Percentiles rank a stretch among this genome's conserved stretches.
Conservation (phyloP, 2,113 vertebrate genomes). For the Enhydra lutris region DNA sequence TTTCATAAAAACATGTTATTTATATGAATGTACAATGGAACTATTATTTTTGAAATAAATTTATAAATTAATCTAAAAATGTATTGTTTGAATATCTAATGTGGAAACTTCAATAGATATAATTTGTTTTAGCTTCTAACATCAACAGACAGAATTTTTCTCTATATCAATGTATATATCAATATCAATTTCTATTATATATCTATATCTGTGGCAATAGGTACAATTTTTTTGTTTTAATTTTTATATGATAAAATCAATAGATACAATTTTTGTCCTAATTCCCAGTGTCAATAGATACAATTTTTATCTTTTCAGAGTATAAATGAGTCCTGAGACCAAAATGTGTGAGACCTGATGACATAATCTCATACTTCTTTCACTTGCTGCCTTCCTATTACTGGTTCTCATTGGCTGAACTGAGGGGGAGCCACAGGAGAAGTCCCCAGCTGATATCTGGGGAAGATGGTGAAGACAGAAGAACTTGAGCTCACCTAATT, state of each 20-base stretch:
- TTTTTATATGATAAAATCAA: background rate
- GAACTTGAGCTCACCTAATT: background rate
- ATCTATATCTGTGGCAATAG: background rate
- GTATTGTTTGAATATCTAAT: background rate
- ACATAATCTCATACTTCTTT: background rate
- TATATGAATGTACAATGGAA: background rate
- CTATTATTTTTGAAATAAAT: background rate
- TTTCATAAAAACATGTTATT: background rate
- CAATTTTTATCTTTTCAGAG: background rate
- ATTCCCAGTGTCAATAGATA: background rate
- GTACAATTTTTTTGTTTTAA: background rate
- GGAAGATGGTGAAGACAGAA: background rate
- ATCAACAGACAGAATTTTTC: background rate
- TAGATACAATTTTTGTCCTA: background rate
- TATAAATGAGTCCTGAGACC: background rate
- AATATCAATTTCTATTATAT: background rate
- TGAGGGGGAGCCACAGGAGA: background rate
- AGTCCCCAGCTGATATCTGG: background rate
- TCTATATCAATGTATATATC: background rate
- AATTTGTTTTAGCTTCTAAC: background rate
- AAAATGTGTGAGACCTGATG: background rate
- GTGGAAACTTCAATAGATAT: background rate
- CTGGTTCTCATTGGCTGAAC: background rate
- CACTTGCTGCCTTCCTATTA: background rate
- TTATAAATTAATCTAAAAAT: background rate